phyloP scores from a whole-genome alignment of 1,140 invertebrate species.

The Sycophaga agraensis region DNA sequence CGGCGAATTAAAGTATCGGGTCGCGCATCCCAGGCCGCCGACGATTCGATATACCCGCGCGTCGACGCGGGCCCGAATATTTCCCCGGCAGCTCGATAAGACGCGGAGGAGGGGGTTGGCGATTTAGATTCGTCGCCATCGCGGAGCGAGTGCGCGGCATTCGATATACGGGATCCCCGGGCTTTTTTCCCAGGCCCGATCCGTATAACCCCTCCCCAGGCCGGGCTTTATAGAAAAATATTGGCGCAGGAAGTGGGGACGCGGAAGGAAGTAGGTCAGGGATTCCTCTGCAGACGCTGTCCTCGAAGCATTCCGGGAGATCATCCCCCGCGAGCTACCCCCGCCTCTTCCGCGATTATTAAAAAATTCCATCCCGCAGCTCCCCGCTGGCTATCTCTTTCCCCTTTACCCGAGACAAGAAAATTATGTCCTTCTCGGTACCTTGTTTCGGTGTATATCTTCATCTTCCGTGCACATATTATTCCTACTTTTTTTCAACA shows the following conservation, averaged over 20 bases:
- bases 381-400: no score
- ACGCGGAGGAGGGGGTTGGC: neutral
- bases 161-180: slow-evolving; percentile 28
- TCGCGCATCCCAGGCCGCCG: no score
- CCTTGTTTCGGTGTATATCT: no score
- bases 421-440: slow-evolving; percentile 1
- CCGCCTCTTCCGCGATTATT: no score
- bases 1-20: slow-evolving; percentile 4
- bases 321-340: no score
- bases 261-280: slow-evolving; percentile 16
- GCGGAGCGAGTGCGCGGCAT: slow-evolving; percentile 34
- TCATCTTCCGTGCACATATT: no score
- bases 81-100: slow-evolving; percentile 1
- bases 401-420: neutral
- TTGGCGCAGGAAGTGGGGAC: neutral
- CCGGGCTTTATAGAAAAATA: slow-evolving; percentile 28
- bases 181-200: neutral
- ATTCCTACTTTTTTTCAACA: no score
- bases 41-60: neutral
- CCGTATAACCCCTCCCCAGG: neutral
- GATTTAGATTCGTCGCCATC: slow-evolving; percentile 33
- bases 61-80: neutral
- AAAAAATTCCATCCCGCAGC: slow-evolving; percentile 26
- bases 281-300: slow-evolving; percentile 6
- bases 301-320: neutral